Conservation (phyloP, 1,140 invertebrate species). For the Pararge aegeria region DNA sequence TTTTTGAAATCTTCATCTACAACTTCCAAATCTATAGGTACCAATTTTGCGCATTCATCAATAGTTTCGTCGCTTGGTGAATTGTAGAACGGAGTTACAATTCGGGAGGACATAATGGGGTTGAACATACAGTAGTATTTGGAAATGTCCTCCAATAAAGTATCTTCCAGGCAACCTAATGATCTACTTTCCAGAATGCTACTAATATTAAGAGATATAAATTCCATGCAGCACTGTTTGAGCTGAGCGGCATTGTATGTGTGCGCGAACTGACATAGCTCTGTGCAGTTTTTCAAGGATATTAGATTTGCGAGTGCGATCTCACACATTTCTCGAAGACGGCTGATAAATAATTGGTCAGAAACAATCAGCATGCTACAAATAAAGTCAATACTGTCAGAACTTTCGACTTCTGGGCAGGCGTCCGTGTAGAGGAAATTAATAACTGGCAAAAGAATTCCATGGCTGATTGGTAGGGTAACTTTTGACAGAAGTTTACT, state of each 20-base stretch:
- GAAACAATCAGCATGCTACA: conserved; percentile 85
- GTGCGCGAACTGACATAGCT: conserved; percentile 85
- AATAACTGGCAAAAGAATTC: conserved; percentile 81
- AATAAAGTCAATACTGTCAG: conserved; percentile 81
- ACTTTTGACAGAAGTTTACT: conserved; percentile 68
- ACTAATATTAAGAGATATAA: conserved; percentile 84
- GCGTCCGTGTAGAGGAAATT: conserved; percentile 86
- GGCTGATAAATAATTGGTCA: conserved; percentile 84
- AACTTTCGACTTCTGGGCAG: conserved; percentile 76
- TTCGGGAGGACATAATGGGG: conserved; percentile 77
- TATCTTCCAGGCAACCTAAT: conserved; percentile 81
- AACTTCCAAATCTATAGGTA: conserved; percentile 66
- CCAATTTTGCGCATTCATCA: conserved; percentile 65
- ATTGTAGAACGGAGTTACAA: conserved; percentile 83
- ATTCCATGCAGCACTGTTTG: conserved; percentile 85
- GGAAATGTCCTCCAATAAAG: conserved; percentile 81
- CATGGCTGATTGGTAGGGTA: conserved; percentile 75
- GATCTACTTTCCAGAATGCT: conserved; percentile 83
- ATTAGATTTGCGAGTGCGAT: conserved; percentile 81
- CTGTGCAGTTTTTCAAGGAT: conserved; percentile 85
- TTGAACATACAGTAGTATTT: conserved; percentile 82
- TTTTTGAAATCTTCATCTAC: conserved; percentile 64
- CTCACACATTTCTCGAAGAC: conserved; percentile 86
- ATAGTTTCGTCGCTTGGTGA: conserved; percentile 80
- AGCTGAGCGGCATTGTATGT: conserved; percentile 85